Conservation (phyloP, 1,140 invertebrate species). For the Sogatella furcifera region DNA sequence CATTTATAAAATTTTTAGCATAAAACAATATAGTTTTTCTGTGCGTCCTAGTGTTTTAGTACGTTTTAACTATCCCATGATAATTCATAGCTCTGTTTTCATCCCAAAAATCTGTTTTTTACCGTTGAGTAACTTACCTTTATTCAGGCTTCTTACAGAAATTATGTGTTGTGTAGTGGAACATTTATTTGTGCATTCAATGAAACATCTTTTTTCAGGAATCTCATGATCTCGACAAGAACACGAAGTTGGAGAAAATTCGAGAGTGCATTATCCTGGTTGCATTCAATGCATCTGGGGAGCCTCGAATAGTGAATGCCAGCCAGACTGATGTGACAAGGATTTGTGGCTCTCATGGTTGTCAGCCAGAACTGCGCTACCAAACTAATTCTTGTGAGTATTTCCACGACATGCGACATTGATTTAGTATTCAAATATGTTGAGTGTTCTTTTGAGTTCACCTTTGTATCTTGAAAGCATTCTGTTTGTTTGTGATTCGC, state of each 20-base stretch:
- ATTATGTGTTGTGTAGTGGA: neutral
- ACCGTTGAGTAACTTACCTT: too few relatives aligned
- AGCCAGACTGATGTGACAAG: constrained; percentile 45
- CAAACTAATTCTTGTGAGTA: constrained; percentile 40
- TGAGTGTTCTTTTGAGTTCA: too few relatives aligned
- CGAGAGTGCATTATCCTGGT: neutral
- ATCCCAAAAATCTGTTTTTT: too few relatives aligned
- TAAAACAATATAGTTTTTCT: too few relatives aligned
- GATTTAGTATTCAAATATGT: too few relatives aligned
- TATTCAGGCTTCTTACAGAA: too few relatives aligned
- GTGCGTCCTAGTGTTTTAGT: too few relatives aligned
- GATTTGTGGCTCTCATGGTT: constrained; percentile 49
- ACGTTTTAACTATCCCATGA: too few relatives aligned
- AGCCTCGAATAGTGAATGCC: neutral
- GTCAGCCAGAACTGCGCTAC: constrained; percentile 58
- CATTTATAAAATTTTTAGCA: too few relatives aligned
- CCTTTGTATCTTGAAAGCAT: too few relatives aligned
- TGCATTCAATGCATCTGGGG: neutral
- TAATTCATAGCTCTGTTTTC: too few relatives aligned
- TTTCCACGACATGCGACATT: neutral
- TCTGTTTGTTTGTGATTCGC: too few relatives aligned
- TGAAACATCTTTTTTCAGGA: neutral
- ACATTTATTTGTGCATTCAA: neutral
- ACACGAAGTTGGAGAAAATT: neutral
- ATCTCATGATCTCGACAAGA: neutral